Evolutionary conservation across 35 echinoderm and acorn worm species (phyloP), one percentile per base, ranked within the genome.

Genomic region (Amphiura filiformis): DNA sequence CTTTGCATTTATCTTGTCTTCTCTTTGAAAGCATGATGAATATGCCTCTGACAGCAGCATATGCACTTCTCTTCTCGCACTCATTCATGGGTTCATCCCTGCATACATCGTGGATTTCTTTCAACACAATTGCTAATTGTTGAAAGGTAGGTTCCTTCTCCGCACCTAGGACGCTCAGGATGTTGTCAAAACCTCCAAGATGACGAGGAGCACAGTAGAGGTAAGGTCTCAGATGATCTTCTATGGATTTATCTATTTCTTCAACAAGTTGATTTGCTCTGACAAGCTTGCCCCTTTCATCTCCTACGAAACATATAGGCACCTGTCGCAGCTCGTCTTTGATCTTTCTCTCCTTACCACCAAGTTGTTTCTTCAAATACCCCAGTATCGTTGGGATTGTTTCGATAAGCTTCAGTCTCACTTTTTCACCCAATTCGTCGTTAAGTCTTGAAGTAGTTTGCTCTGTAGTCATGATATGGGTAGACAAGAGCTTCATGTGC

Each of bases 231-330:
- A 85, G 32, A 20, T 20, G 35, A 31, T 37, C 37, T 28, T 70
- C 57, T 1, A 18, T n/a, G 1, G 0, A 0, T 0, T 61, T 28
- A 23, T 26, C 26, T 5, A 85, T 15, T 14, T 75, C 64, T 23
- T 65, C 64, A 12, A 85, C 83, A 31, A 85, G 35, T 34, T 85
- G 83, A 70, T 70, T 37, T 33, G 83, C 83, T 34, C 35, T 85
- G 4, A 85, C 56, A 64, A 83, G 40, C 1, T 44, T 39, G 11
- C 23, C 34, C 22, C 40, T 34, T 26, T 83, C 40, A n/a, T n/a
- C n/a, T 7, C 56, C 81, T 31, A 83, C 81, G 11, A 44, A 18
- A 20, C 81, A 83, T 14, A 86, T 35, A 23, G 84, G 61, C 30
- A 56, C 75, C 30, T 35, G 13, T 3, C 20, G 28, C n/a, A 86